Evolutionary conservation across 2,113 vertebrate species (phyloP), one percentile per base, ranked within the genome.

Genomic region (Regulus satrapa): DNA sequence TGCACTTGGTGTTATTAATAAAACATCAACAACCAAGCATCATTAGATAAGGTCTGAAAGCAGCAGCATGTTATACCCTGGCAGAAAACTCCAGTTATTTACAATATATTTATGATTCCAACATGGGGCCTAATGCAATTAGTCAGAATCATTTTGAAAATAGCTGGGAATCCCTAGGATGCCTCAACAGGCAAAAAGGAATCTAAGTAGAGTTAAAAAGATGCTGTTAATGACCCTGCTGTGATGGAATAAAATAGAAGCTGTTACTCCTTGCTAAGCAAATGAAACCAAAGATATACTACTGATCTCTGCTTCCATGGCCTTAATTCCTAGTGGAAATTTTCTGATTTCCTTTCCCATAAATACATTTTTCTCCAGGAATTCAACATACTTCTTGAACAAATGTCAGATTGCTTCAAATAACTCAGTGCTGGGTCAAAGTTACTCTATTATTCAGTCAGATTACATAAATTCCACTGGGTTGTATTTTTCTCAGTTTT

Each of bases 181-280:
- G 17, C 71, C 82, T 83, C 88, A 63, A 78, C 36, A 71, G 72
- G 48, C 88, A 80, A 46, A 74, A 86, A 75, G 48, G 80, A 92
- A 56, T 63, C 45, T 61, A 91, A 75, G 29, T 10, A 66, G 51
- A 77, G 31, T 63, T 94, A 48, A 90, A 71, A 93, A 88, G 62
- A 83, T 1, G 0, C 43, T 85, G 41, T 74, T 93, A 94, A 92
- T 84, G 76, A 76, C 25, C 59, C 68, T 71, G 32, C 85, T 94
- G 82, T 56, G 93, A 67, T n/a, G n/a, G 61, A 94, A 92, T 92
- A 78, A 92, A 92, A 92, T 10, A 85, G 49, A 76, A 96, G 52
- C 41, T 94, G 46, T 48, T 88, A 25, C 58, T 88, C 16, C 23
- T 73, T 90, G 67, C 75, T 88, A 95, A 88, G 68, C 4, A 89